Evolutionary conservation across 92 coral and sea anemone genomes (phyloP), one percentile per base, ranked within the genome.

Genomic region (Palythoa caribaeorum): DNA sequence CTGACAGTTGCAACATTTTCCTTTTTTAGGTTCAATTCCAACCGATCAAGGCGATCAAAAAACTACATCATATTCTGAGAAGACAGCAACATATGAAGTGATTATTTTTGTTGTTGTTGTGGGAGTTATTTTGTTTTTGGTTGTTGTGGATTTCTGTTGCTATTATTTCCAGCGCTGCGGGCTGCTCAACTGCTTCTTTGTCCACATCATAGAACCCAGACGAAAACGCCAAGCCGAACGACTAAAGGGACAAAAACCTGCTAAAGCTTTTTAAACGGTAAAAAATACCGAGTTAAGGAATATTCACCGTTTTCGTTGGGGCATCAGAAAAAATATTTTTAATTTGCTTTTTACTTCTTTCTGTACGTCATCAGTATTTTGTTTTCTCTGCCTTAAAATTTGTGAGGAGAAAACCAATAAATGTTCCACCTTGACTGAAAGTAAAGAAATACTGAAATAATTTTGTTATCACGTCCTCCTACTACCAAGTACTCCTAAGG

Each of bases 141-240:
- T 66, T 13, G 6, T 47, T 15, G 76, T 66, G 9, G 86, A 47
- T 9, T 47, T 81, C 21, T 81, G 86, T 39, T 81, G 86, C 10
- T 81, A 47, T 28, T 81, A 40, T 65, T 5, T 81, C 28, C 86
- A 81, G 39, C 57, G 86, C 47, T 81, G 86, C 5, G 86, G 86
- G 37, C 47, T 81, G 4, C 44, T 81, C 62, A 81, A 81, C 76
- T 81, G 86, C 44, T 39, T 81, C 38, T 66, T 20, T 28, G 86
- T 81, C 57, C 86, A 81, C 47, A 21, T 2, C 47, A 44, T 81
- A 7, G 86, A 65, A 9, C 86, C 86, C 15, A 65, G 62, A 39
- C 86, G 86, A 38, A 80, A 80, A 60, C 73, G 47, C 62, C 11
- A 81, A 15, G 75, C 62, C 9, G 19, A 81, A 65, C 8, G 11